Base-by-base conservation (phyloP, 2,113 vertebrate genomes). In the Physeter macrocephalus region DNA sequence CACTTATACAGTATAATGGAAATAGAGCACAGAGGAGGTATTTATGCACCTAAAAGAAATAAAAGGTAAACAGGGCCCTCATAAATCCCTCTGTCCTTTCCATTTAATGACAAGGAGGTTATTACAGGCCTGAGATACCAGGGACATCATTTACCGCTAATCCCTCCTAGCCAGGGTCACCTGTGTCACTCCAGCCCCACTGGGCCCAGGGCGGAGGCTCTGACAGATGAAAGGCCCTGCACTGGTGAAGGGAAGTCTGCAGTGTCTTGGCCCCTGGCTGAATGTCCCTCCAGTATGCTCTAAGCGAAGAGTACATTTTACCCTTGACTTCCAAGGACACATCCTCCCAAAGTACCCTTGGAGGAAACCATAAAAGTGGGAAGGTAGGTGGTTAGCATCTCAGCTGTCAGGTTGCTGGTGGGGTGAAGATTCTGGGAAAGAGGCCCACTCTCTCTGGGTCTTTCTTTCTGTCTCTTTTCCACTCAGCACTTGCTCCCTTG, bases 111-210 rank as follows among this genome's bases (percentile, higher is more conserved):
- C 27, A 41, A 27, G 43, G 72, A 95, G 82, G 64, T 94, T 88
- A 93, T 92, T 94, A 96, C 17, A 89, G 36, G 39, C 49, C 90
- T 86, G 36, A 96, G 80, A 95, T 69, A 94, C 75, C 72, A 6
- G 15, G 71, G 52, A 69, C 11, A 34, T 96, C 85, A 86, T 85
- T 94, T 85, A 57, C 75, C 14, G 31, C 90, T 97, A 96, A 96
- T 97, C 87, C 78, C 69, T 90, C 83, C 94, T 67, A 64, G 81
- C 52, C 74, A 84, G 95, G 90, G 83, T 97, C 96, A 95, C 96
- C 39, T 69, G 46, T 4, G 21, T 93, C 72, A 46, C 77, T 80
- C 23, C 3, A 3, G 29, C 67, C 88, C 77, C 61, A 14, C 20
- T 29, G 34, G 49, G 52, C 59, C 57, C 71, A 62, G 66, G 66